Evolutionary conservation across 2,797 vertebrate species (phyloP).

Genomic region (Poecilia gillii): DNA sequence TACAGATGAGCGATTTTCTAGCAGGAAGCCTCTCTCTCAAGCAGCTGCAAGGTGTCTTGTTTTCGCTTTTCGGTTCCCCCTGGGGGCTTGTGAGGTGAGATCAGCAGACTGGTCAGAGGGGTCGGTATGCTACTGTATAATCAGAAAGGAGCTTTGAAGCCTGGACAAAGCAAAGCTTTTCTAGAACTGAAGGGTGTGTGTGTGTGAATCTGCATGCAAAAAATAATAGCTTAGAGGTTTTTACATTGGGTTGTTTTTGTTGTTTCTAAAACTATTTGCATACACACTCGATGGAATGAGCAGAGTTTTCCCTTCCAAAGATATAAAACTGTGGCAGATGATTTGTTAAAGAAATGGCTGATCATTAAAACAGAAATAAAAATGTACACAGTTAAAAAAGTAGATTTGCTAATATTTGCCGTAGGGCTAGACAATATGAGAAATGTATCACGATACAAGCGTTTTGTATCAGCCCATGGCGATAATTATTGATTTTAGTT

Average conservation of each 20-base stretch:
- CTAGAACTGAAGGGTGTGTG: background rate
- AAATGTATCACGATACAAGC: too few species aligned
- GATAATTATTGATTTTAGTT: too few species aligned
- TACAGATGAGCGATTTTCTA: background rate
- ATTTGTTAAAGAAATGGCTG: background rate
- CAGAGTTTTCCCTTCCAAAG: background rate
- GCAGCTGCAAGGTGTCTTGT: conserved; percentile 25
- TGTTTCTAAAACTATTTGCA: background rate
- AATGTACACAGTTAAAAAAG: background rate
- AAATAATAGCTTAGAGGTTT: background rate
- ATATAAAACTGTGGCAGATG: background rate
- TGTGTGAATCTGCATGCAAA: background rate
- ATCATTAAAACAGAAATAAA: background rate
- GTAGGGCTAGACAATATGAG: too few species aligned
- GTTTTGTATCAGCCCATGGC: too few species aligned
- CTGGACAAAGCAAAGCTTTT: conserved; percentile 17
- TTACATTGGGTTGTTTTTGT: background rate
- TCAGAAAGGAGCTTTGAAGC: conserved; percentile 29
- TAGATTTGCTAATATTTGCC: too few species aligned
- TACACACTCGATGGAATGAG: background rate
- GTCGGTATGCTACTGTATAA: conserved; percentile 24
- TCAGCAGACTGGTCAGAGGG: conserved; percentile 25
- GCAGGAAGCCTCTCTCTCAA: conserved; percentile 9
- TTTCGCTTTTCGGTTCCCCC: conserved; percentile 4
- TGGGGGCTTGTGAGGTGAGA: conserved; percentile 52